These are phyloP conservation scores for Carettochelys insculpta DNA, from an alignment of 2,113 vertebrate genomes.

Conservation along the genomic window DNA sequence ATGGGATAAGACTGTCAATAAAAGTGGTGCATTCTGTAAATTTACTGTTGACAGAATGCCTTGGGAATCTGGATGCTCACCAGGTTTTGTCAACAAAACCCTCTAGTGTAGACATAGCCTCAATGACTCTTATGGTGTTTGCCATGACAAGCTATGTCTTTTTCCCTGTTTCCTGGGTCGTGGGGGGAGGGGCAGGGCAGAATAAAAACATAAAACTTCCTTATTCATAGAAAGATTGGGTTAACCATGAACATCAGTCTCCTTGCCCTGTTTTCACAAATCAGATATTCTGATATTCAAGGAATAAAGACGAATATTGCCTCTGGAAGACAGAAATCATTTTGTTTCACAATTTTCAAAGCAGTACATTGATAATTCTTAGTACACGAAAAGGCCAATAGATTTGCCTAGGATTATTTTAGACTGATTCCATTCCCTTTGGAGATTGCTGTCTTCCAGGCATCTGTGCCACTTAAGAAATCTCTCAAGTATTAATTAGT, in stretches of 20 bases:
- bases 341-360: neutral
- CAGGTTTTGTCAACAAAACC: too few relatives aligned
- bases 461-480: too few relatives aligned
- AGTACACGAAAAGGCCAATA: neutral
- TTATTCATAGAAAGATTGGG: too few relatives aligned
- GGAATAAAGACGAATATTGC: neutral
- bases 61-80: too few relatives aligned
- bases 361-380: neutral
- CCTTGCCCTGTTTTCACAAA: neutral
- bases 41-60: too few relatives aligned
- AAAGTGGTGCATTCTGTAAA: too few relatives aligned
- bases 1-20: too few relatives aligned
- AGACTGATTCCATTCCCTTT: neutral
- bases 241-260: too few relatives aligned
- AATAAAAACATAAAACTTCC: too few relatives aligned
- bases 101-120: too few relatives aligned
- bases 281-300: accelerated
- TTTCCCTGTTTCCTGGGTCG: neutral
- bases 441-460: neutral
- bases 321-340: neutral
- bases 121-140: neutral
- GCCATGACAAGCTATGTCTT: neutral
- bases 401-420: neutral
- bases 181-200: too few relatives aligned
- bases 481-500: neutral